These are phyloP conservation scores for Bostrychus sinensis DNA, from an alignment of 2,113 vertebrate genomes.

Conservation along the genomic window DNA sequence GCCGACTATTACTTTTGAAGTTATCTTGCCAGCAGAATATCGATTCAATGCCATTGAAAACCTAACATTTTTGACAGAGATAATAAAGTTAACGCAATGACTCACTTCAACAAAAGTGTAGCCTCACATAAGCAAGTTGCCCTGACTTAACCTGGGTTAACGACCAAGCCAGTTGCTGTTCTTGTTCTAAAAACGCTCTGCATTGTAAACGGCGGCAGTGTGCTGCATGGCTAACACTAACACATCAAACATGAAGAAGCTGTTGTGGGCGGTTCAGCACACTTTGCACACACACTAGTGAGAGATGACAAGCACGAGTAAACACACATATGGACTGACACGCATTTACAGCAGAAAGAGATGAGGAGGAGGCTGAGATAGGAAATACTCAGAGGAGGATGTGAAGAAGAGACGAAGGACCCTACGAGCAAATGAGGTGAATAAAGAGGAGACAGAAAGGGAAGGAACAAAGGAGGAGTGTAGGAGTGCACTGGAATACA, in stretches of 20 bases:
- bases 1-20: too few relatives aligned
- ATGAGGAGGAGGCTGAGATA: background rate
- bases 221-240: conserved; percentile 7
- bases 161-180: background rate
- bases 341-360: background rate
- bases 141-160: conserved; percentile 5
- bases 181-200: conserved; percentile 22
- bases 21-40: too few relatives aligned
- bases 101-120: background rate
- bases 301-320: conserved; percentile 44
- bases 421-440: conserved; percentile 6
- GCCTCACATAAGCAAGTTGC: background rate
- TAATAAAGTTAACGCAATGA: too few relatives aligned
- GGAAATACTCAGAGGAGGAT: background rate
- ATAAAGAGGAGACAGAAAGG: background rate
- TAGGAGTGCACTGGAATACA: conserved; percentile 25
- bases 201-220: conserved; percentile 11
- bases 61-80: too few relatives aligned
- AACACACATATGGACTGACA: conserved; percentile 38
- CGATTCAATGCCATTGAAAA: too few relatives aligned
- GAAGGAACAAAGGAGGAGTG: conserved; percentile 25
- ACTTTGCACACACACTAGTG: conserved; percentile 9
- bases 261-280: conserved; percentile 34
- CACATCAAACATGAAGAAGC: conserved; percentile 32
- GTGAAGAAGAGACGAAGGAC: background rate